Evolutionary conservation across 2,113 vertebrate genomes (phyloP).

Genomic region (Colossoma macropomum): DNA sequence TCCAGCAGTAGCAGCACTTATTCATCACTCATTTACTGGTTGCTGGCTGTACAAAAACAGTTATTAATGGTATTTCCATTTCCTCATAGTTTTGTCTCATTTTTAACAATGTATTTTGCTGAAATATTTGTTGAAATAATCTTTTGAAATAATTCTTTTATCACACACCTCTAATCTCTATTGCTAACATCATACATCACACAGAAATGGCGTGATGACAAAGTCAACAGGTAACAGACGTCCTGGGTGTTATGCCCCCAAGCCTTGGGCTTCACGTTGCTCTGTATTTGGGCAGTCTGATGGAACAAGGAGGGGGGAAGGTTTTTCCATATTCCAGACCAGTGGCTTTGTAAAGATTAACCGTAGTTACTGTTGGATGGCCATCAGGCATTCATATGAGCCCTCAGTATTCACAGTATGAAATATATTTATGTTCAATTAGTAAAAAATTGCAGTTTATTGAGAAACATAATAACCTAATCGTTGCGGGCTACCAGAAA

Average conservation of each 20-base stretch:
- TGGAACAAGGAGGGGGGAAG: neutral
- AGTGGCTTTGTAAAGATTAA: constrained; percentile 56
- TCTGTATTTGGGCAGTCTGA: neutral
- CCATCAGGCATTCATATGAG: constrained; percentile 19
- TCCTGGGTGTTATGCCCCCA: neutral
- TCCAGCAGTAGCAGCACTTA: too few species aligned
- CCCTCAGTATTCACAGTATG: neutral
- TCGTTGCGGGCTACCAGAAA: neutral
- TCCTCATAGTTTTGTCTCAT: too few species aligned
- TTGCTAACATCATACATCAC: neutral
- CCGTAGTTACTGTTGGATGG: constrained; percentile 37
- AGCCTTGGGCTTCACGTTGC: neutral
- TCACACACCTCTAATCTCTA: too few species aligned
- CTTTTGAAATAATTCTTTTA: too few species aligned
- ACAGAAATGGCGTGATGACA: neutral
- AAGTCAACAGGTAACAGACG: neutral
- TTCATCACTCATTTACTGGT: too few species aligned
- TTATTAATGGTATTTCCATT: too few species aligned
- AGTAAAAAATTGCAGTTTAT: neutral
- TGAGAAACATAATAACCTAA: neutral
- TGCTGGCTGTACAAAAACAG: too few species aligned
- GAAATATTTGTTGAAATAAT: too few species aligned
- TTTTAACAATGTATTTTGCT: too few species aligned
- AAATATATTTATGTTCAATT: constrained; percentile 7
- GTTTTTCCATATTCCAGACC: constrained; percentile 32